A percentile compares a stretch with the other conserved stretches of the same genome.
Evolutionary conservation across 2,888 invertebrate species (phyloP).

Genomic region (Dryobota labecula): DNA sequence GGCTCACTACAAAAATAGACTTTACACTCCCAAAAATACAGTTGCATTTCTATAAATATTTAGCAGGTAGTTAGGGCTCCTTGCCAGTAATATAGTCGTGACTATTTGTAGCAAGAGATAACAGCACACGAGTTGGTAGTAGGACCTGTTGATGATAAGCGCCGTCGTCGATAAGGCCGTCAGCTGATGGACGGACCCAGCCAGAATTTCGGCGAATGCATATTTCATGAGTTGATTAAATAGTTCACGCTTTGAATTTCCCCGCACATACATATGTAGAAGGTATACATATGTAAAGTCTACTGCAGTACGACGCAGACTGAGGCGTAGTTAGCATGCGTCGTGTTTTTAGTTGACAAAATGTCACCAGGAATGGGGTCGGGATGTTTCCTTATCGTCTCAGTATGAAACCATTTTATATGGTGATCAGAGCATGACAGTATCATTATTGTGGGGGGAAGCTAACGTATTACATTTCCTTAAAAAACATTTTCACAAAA

Average conservation of each 20-base stretch:
- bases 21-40: constrained; percentile 54
- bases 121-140: constrained; percentile 87
- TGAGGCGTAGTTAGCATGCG: constrained; percentile 59
- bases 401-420: constrained; percentile 38
- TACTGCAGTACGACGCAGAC: constrained; percentile 72
- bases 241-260: constrained; percentile 88
- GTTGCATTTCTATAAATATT: constrained; percentile 59
- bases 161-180: constrained; percentile 87
- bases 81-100: constrained; percentile 68
- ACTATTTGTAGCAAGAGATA: constrained; percentile 90
- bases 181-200: constrained; percentile 87
- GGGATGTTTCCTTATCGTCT: constrained; percentile 41
- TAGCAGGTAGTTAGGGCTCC: constrained; percentile 68
- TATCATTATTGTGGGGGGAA: constrained; percentile 8
- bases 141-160: constrained; percentile 90
- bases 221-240: constrained; percentile 90
- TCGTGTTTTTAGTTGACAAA: constrained; percentile 64
- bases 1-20: constrained; percentile 51
- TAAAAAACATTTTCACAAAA: too few species aligned
- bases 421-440: constrained; percentile 28
- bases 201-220: constrained; percentile 89
- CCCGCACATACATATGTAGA: constrained; percentile 73
- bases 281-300: constrained; percentile 73
- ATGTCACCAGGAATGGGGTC: constrained; percentile 52
- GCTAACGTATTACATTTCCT: constrained; percentile 7